Evolutionary conservation across 2,797 vertebrate species (phyloP), one percentile per base, ranked within the genome.

Genomic region (Acestrorhynchus altus): DNA sequence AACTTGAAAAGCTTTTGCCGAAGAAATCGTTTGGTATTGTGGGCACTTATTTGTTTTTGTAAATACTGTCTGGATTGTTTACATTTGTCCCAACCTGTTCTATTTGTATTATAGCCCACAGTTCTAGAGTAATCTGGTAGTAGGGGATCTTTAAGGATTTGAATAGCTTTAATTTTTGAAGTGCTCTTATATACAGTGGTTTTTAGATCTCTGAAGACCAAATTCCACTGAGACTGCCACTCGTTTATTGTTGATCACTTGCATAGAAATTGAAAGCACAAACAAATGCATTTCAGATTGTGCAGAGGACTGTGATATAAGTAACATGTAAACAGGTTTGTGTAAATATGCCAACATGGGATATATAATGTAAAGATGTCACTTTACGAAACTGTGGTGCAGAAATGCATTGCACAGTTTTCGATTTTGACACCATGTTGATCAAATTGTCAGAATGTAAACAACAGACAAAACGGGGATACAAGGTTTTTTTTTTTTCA

Each of bases 21-120:
- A 54, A 26, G 16, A 16, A 42, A 64, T 61, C 42, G 2, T 22
- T n/a, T 52, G 51, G 24, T 57, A 40, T 71, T 57, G 2, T 42
- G 61, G 22, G 64, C 57, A 49, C 56, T 59, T 74, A 73, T 68
- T 28, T 9, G 12, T 31, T 42, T 76, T 72, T 54, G 54, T 35
- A 61, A 81, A 46, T 56, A 51, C 44, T 66, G 15, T 39, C 11
- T 63, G 46, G 13, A 69, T 56, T 74, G 65, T 74, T 79, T 73
- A 64, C 60, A 8, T 47, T 31, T 46, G 63, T 79, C 44, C 76
- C 20, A 42, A 40, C 47, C 60, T 49, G 42, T 73, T 64, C 35
- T 54, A 61, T 16, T 6, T 52, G 13, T 13, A 69, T 65, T 5
- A 54, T 11, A 49, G 51, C 12, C 52, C 13, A 13, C 0, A 8